phyloP scores from a whole-genome alignment of 2,113 vertebrate genomes.

The Lepisosteus osseus region DNA sequence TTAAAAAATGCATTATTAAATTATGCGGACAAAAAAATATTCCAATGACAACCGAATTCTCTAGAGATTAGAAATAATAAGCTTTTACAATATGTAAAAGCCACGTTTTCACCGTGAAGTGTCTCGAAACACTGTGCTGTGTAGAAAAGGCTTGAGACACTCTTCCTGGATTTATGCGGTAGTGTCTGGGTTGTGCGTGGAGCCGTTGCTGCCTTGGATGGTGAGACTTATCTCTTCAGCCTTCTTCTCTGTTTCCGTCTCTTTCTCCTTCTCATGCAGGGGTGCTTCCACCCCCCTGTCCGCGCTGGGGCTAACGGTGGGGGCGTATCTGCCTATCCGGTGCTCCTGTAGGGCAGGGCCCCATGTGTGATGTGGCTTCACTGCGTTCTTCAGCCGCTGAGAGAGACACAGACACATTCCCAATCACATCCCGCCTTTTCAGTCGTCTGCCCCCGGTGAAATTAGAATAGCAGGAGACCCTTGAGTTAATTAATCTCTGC shows the following conservation, averaged over 20 bases:
- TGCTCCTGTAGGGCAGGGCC: slow-evolving; percentile 88
- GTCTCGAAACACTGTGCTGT: slow-evolving; percentile 55
- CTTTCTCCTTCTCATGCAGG: slow-evolving; percentile 75
- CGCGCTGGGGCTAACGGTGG: slow-evolving; percentile 46
- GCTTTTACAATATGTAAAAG: slow-evolving; percentile 81
- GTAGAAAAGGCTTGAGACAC: slow-evolving; percentile 7
- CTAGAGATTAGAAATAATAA: slow-evolving; percentile 70
- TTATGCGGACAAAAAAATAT: slow-evolving; percentile 54
- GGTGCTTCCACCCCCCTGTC: slow-evolving; percentile 79
- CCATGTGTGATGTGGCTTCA: slow-evolving; percentile 84
- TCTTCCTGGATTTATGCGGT: slow-evolving; percentile 58
- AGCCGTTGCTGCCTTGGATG: slow-evolving; percentile 86
- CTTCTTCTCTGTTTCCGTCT: slow-evolving; percentile 68
- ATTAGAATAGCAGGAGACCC: too few species aligned
- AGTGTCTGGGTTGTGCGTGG: slow-evolving; percentile 86
- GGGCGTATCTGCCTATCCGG: slow-evolving; percentile 86
- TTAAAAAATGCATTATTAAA: slow-evolving; percentile 58
- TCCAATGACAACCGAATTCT: slow-evolving; percentile 58
- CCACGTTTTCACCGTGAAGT: slow-evolving; percentile 58
- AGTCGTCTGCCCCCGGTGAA: too few species aligned
- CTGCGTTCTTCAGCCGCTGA: slow-evolving; percentile 89
- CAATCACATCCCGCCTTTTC: too few species aligned
- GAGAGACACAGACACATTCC: neutral
- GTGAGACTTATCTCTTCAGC: slow-evolving; percentile 75
- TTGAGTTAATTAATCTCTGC: too few species aligned